These are phyloP conservation scores for Octomys mimax DNA, from an alignment of 2,797 vertebrate species.

Conservation along the genomic window DNA sequence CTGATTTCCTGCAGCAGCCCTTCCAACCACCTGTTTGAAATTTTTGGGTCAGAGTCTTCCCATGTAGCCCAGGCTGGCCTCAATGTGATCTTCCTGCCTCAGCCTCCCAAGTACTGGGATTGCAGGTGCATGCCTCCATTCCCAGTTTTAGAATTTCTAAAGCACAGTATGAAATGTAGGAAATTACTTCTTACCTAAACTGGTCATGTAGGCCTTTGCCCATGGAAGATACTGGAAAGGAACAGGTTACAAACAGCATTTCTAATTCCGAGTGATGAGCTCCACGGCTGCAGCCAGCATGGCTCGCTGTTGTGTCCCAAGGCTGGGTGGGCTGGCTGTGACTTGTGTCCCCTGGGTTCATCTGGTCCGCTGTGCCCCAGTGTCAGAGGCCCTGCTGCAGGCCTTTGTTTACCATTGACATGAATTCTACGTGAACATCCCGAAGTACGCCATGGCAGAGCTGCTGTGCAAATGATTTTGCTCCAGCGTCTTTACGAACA, in stretches of 20 bases:
- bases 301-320: neutral
- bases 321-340: neutral
- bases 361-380: neutral
- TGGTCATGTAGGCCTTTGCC: neutral
- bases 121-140: neutral
- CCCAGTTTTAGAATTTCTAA: neutral
- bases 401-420: neutral
- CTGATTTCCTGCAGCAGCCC: neutral
- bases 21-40: neutral
- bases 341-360: neutral
- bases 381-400: neutral
- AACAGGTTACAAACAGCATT: neutral
- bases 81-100: neutral
- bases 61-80: neutral
- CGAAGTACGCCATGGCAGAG: neutral
- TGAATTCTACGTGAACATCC: neutral
- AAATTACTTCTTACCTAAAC: neutral
- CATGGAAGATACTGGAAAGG: slow-evolving; percentile 23
- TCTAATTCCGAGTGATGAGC: neutral
- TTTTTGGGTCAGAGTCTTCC: neutral
- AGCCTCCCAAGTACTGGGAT: neutral
- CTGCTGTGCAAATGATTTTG: neutral
- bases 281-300: fast-evolving
- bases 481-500: neutral
- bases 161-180: neutral